Conservation (phyloP, 2,797 vertebrate genomes). For the Sebastes jordani region DNA sequence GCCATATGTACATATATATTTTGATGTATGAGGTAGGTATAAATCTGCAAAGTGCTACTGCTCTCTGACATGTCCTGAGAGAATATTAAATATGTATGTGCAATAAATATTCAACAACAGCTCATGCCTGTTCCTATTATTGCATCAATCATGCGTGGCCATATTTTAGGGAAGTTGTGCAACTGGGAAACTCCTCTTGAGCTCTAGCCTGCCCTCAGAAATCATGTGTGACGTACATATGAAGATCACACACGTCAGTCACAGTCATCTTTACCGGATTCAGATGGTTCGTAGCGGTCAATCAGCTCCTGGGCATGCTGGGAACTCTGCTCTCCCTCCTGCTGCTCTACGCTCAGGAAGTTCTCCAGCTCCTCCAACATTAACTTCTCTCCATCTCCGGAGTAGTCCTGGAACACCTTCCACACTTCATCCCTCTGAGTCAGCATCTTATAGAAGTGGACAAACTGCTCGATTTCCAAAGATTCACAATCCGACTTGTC, state of each 20-base stretch:
- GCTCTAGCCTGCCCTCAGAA: neutral
- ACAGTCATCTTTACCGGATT: slow-evolving; percentile 80
- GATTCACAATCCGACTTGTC: slow-evolving; percentile 87
- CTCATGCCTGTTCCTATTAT: neutral
- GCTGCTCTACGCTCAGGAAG: slow-evolving; percentile 89
- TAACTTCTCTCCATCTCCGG: slow-evolving; percentile 89
- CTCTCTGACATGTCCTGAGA: neutral
- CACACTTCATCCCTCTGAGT: slow-evolving; percentile 91
- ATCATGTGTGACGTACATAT: neutral
- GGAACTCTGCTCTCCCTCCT: slow-evolving; percentile 78
- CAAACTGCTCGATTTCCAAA: slow-evolving; percentile 92
- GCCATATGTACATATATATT: neutral
- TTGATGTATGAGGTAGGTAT: neutral
- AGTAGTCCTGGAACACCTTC: slow-evolving; percentile 90
- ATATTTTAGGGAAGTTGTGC: neutral
- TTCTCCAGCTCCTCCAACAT: slow-evolving; percentile 89
- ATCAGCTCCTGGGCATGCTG: slow-evolving; percentile 88
- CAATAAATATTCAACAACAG: neutral
- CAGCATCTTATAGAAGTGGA: slow-evolving; percentile 94
- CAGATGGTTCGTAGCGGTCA: slow-evolving; percentile 88
- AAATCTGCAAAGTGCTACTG: neutral
- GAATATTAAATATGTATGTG: neutral
- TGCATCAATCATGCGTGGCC: neutral
- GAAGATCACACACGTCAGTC: neutral
- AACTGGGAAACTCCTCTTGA: neutral